Evolutionary conservation across 2,888 invertebrate species (phyloP).

Genomic region (Creontiades dilutus): DNA sequence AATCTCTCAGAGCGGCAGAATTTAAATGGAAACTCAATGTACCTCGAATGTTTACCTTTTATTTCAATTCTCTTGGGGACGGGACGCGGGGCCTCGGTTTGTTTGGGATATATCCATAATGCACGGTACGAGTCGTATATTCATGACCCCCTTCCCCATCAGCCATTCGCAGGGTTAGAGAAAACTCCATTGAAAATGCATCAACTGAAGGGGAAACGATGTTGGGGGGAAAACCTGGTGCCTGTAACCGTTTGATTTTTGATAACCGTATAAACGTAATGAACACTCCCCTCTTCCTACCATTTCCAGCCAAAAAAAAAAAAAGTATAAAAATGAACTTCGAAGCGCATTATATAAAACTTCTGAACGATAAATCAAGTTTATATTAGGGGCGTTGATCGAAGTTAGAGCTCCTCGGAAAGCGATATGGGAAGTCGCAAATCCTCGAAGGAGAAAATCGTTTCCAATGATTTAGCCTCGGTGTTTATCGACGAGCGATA

Average conservation of each 20-base stretch:
- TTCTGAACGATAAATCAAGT: background rate
- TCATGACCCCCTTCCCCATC: conserved; percentile 49
- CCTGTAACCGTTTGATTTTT: conserved; percentile 45
- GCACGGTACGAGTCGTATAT: conserved; percentile 61
- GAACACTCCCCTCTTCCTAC: conserved; percentile 24
- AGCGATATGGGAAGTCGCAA: conserved; percentile 27
- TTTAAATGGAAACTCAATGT: conserved; percentile 56
- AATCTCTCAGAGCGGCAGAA: conserved; percentile 38
- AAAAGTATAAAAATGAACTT: conserved; percentile 37
- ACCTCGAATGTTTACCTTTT: conserved; percentile 42
- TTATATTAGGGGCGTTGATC: conserved; percentile 19
- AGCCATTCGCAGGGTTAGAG: background rate
- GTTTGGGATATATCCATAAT: conserved; percentile 67
- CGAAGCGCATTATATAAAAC: conserved; percentile 5
- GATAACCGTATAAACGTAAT: conserved; percentile 45
- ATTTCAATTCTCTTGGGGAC: conserved; percentile 30
- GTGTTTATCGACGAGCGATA: background rate
- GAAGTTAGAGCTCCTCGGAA: conserved; percentile 24
- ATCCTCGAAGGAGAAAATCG: background rate
- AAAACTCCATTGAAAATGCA: conserved; percentile 50
- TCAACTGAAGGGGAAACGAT: background rate
- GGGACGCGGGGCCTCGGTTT: conserved; percentile 29
- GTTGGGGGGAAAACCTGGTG: background rate
- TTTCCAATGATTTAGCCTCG: background rate
- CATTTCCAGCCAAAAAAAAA: background rate